phyloP scores from a whole-genome alignment of 2,888 invertebrate genomes.

The Thyatira batis region DNA sequence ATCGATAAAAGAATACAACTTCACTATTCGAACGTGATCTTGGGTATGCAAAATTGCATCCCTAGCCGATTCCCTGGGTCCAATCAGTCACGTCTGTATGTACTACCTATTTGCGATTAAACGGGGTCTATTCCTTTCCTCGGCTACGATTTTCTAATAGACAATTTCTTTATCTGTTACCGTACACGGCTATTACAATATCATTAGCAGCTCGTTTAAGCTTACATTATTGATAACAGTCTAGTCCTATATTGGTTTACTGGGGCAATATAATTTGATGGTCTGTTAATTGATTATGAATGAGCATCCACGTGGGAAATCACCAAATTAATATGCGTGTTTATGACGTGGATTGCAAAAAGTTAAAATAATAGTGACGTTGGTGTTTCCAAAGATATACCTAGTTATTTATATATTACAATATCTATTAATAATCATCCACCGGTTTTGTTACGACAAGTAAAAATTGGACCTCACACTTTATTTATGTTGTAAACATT shows the following conservation, averaged over 20 bases:
- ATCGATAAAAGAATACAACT: constrained; percentile 31
- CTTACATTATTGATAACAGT: too few species aligned
- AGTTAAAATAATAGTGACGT: too few species aligned
- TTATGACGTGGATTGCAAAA: neutral
- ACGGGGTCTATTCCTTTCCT: neutral
- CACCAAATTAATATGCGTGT: neutral
- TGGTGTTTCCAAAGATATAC: too few species aligned
- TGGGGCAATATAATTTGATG: neutral
- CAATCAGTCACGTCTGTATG: constrained; percentile 55
- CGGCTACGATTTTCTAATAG: neutral
- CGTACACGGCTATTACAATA: too few species aligned
- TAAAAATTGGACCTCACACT: too few species aligned
- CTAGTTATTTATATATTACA: too few species aligned
- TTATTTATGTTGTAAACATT: too few species aligned
- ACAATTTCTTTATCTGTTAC: neutral
- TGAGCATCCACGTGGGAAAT: neutral
- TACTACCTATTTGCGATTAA: constrained; percentile 3
- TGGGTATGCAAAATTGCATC: constrained; percentile 64
- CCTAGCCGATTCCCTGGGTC: constrained; percentile 43
- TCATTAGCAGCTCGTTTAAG: too few species aligned
- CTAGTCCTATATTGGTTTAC: neutral
- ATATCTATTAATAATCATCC: too few species aligned
- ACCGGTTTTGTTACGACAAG: too few species aligned
- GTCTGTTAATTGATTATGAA: neutral
- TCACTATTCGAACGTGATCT: constrained; percentile 55